Evolutionary conservation across 2,888 invertebrate species (phyloP), one percentile per base, ranked within the genome.

Genomic region (Amphipyra berbera): DNA sequence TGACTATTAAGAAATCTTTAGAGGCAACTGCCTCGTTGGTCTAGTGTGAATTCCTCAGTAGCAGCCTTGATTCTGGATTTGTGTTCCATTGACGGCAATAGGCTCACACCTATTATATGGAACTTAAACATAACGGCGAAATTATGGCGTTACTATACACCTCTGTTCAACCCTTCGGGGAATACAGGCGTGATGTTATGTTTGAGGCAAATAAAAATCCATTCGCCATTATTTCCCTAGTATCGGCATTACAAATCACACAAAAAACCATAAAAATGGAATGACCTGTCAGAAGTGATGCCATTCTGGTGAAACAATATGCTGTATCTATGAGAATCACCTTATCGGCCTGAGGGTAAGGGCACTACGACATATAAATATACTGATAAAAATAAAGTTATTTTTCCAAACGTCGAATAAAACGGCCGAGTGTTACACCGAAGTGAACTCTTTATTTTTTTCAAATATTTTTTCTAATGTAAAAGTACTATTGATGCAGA

Each of bases 331-430:
- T 82, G 83, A 76, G 80, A 80, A 88, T 86, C 88, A 86, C 84
- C 88, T 89, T 93, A 92, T 91, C 93, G 81, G 73, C 78, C 73
- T 65, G 75, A 82, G 82, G 82, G 83, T 84, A 82, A 81, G 83
- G 77, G 77, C 76, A 83, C 84, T 85, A 83, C 83, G 82, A 81
- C 85, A 83, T 89, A 93, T 92, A 92, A 90, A 93, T 91, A 92
- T 81, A 81, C 83, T 84, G 90, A 93, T 92, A 93, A 93, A 91
- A 93, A 90, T 89, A 90, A 90, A 91, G 86, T 90, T 92, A 90
- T 93, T 93, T 91, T 89, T 91, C 87, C 85, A 85, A 90, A 90
- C 84, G 86, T 89, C 88, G 89, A 90, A 90, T 88, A 86, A 82
- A 82, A 84, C 52, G 78, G 66, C 50, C 27, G 48, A 1, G 0